phyloP scores from a whole-genome alignment of 2,888 invertebrate genomes.

The Andrena praecox region DNA sequence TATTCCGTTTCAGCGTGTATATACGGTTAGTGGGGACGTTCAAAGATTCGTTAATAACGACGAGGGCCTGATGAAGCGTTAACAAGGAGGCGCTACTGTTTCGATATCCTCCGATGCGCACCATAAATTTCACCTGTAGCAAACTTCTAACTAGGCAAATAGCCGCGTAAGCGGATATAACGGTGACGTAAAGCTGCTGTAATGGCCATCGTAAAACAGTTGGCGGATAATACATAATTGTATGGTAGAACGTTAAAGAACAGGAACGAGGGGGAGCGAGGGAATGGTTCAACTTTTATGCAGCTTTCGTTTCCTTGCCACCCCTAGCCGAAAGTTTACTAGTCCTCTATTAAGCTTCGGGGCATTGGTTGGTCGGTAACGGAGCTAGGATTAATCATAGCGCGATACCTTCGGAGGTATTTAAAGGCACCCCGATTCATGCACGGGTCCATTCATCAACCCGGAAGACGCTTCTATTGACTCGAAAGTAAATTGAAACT shows the following conservation, averaged over 20 bases:
- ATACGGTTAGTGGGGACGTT: background rate
- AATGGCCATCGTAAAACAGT: slow-evolving; percentile 30
- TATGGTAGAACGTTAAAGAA: slow-evolving; percentile 3
- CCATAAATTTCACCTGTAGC: slow-evolving; percentile 23
- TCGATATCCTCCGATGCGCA: slow-evolving; percentile 21
- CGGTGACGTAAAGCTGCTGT: slow-evolving; percentile 30
- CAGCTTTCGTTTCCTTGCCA: background rate
- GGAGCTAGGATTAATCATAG: slow-evolving; percentile 24
- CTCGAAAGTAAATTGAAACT: slow-evolving; percentile 37
- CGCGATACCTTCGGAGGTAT: background rate
- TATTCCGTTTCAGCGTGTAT: no score
- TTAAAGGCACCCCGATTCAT: slow-evolving; percentile 14
- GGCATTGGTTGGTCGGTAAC: background rate
- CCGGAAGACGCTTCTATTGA: slow-evolving; percentile 19
- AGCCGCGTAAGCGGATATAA: slow-evolving; percentile 22
- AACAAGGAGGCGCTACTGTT: slow-evolving; percentile 34
- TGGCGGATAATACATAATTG: slow-evolving; percentile 33
- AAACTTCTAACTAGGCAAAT: slow-evolving; percentile 32
- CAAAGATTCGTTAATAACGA: slow-evolving; percentile 4
- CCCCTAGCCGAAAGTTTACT: no score
- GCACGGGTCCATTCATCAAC: slow-evolving; percentile 31
- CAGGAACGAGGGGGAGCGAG: background rate
- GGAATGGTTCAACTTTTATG: slow-evolving; percentile 8
- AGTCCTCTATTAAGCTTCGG: no score
- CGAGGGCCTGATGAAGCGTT: slow-evolving; percentile 17